Evolutionary conservation across 1,140 invertebrate genomes (phyloP).

Genomic region (Drosophila santomea): DNA sequence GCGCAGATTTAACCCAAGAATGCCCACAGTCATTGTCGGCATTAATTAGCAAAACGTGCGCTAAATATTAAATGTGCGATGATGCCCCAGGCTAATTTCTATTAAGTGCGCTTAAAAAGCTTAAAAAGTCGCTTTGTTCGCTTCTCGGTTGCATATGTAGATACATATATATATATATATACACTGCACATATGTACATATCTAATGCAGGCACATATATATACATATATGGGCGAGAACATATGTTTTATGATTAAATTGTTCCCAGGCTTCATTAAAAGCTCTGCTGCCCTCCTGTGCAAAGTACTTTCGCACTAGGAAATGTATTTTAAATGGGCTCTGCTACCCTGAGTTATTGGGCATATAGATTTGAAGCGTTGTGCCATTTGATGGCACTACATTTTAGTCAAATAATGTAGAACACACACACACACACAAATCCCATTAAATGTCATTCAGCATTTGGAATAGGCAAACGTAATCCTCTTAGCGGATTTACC

Average conservation of each 20-base stretch:
- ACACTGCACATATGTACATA: constrained; percentile 9
- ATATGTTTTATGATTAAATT: constrained; percentile 32
- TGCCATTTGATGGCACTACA: not conserved
- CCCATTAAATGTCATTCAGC: not conserved
- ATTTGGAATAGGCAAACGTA: not conserved
- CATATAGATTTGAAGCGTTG: not conserved
- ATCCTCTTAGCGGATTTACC: not conserved
- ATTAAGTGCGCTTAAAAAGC: constrained; percentile 72
- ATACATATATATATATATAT: too few species aligned
- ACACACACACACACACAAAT: too few species aligned
- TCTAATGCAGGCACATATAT: constrained; percentile 1
- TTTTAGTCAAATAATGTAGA: not conserved
- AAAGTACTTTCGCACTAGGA: constrained; percentile 16
- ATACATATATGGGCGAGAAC: not conserved
- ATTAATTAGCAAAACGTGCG: constrained; percentile 73
- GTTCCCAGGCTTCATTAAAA: constrained; percentile 63
- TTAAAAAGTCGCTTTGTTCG: constrained; percentile 41
- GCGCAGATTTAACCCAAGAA: constrained; percentile 39
- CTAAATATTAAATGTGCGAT: constrained; percentile 46
- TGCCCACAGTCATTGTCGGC: constrained; percentile 32
- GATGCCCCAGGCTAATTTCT: constrained; percentile 57
- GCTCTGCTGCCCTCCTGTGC: constrained; percentile 20
- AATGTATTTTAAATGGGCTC: constrained; percentile 19
- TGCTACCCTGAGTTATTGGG: not conserved
- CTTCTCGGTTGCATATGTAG: not conserved